These are phyloP conservation scores for Rissa tridactyla DNA, from an alignment of 2,113 vertebrate species.

Conservation along the genomic window DNA sequence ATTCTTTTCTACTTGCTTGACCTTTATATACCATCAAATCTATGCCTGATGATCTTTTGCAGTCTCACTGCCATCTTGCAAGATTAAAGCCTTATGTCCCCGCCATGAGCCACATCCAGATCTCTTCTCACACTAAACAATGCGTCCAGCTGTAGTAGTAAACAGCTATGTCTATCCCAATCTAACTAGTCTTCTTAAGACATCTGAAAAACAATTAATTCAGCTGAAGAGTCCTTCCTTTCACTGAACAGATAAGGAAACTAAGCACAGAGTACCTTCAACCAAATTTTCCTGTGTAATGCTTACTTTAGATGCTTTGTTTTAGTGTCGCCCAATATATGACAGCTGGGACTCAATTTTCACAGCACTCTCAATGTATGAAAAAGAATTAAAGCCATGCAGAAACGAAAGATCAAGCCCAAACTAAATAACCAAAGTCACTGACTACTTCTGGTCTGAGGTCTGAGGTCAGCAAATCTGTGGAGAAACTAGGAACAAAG, in stretches of 20 bases:
- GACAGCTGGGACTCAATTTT: background rate
- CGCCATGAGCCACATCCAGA: background rate
- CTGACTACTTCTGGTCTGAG: background rate
- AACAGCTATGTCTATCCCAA: background rate
- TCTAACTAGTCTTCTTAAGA: background rate
- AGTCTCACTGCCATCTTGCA: background rate
- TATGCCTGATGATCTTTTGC: background rate
- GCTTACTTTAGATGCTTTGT: background rate
- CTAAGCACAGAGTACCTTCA: background rate
- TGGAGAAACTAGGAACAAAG: background rate
- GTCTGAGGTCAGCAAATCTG: background rate
- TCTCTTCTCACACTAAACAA: background rate
- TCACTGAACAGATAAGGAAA: background rate
- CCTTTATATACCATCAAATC: background rate
- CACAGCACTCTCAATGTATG: background rate
- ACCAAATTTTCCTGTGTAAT: background rate
- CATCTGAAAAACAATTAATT: background rate
- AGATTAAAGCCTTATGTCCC: background rate
- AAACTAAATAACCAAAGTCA: background rate
- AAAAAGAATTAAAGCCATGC: background rate
- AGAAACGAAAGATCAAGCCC: background rate
- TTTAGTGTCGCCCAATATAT: background rate
- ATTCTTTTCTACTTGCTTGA: background rate
- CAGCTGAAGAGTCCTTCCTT: background rate
- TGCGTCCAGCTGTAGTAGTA: accelerated